These are phyloP conservation scores for Micrasema longulum DNA, from an alignment of 1,140 invertebrate species.

Conservation along the genomic window DNA sequence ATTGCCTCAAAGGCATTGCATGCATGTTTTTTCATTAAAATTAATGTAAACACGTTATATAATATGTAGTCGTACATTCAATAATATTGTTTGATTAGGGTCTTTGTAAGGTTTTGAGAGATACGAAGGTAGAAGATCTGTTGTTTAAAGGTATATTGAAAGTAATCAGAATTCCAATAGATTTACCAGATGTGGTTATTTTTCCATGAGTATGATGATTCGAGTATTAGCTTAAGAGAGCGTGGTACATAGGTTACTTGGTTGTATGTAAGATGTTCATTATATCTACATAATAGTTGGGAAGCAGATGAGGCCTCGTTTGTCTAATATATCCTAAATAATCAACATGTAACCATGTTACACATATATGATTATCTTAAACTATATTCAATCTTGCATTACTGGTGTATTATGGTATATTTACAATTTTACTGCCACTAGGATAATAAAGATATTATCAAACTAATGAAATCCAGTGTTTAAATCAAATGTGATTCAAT, in stretches of 20 bases:
- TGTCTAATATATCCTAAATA: constrained; percentile 50
- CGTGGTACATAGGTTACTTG: constrained; percentile 1
- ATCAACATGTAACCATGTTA: constrained; percentile 39
- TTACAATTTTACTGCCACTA: constrained; percentile 54
- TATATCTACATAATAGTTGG: too few species aligned
- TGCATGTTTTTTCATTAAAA: constrained; percentile 38
- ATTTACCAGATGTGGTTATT: constrained; percentile 18
- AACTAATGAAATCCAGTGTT: constrained; percentile 7
- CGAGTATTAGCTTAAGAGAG: constrained; percentile 26
- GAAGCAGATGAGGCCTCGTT: constrained; percentile 46
- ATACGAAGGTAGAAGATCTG: constrained; percentile 13
- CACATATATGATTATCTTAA: constrained; percentile 39
- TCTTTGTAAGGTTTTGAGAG: constrained; percentile 19
- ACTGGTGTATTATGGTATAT: constrained; percentile 51
- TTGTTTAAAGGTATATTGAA: constrained; percentile 17
- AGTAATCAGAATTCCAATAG: constrained; percentile 28
- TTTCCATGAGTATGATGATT: constrained; percentile 10
- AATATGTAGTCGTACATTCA: constrained; percentile 30
- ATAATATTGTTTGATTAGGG: constrained; percentile 21
- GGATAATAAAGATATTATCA: constrained; percentile 48
- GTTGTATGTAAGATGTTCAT: background rate
- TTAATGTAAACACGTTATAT: constrained; percentile 24
- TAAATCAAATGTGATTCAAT: constrained; percentile 36
- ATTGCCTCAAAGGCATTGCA: constrained; percentile 34
- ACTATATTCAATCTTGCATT: constrained; percentile 50